Conservation (phyloP, 2,888 invertebrate genomes). For the Thereva unica region DNA sequence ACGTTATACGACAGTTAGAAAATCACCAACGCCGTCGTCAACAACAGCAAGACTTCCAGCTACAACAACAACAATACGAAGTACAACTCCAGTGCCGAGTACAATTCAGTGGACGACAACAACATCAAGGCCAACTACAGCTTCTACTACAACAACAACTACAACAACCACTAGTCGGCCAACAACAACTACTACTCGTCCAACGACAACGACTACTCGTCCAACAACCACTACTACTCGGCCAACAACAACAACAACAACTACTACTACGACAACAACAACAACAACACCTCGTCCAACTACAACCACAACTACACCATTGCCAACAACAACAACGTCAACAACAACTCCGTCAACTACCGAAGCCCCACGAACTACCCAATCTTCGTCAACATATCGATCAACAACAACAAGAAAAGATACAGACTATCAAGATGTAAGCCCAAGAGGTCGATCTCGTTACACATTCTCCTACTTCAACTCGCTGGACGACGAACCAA, state of each 20-base stretch:
- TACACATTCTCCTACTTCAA: slow-evolving; percentile 51
- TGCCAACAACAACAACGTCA: slow-evolving; percentile 39
- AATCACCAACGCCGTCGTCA: slow-evolving; percentile 12
- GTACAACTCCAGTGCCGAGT: neutral
- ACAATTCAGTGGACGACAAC: slow-evolving; percentile 40
- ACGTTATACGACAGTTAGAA: neutral
- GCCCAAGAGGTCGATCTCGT: slow-evolving; percentile 53
- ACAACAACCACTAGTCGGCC: slow-evolving; percentile 33
- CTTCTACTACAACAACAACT: slow-evolving; percentile 47
- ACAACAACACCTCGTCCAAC: slow-evolving; percentile 36
- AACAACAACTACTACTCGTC: slow-evolving; percentile 33
- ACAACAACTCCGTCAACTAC: slow-evolving; percentile 40
- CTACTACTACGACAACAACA: slow-evolving; percentile 23
- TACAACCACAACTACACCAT: slow-evolving; percentile 33
- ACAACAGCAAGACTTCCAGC: neutral
- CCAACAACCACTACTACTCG: slow-evolving; percentile 42
- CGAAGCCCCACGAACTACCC: slow-evolving; percentile 38
- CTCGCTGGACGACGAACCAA: slow-evolving; percentile 52
- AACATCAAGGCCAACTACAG: slow-evolving; percentile 43
- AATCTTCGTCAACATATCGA: slow-evolving; percentile 33
- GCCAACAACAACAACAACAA: slow-evolving; percentile 35
- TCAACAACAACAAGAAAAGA: slow-evolving; percentile 18
- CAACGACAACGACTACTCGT: slow-evolving; percentile 46
- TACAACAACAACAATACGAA: neutral
- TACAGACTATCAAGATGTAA: slow-evolving; percentile 42